These are phyloP conservation scores for Cephus nigrinus DNA, from an alignment of 2,888 invertebrate genomes.

Conservation along the genomic window DNA sequence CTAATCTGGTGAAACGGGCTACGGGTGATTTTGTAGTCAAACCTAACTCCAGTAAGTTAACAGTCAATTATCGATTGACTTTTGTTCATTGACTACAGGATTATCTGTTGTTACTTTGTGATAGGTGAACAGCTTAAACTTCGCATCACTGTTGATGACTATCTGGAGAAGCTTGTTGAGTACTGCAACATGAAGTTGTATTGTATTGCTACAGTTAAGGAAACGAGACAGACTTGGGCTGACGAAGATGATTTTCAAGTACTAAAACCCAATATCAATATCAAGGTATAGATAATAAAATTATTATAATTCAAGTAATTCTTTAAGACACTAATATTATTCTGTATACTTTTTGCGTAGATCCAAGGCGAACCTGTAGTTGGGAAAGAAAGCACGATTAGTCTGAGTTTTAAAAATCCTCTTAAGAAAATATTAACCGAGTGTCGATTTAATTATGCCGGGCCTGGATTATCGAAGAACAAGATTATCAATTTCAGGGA, in stretches of 20 bases:
- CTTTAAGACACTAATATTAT: neutral
- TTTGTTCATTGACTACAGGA: neutral
- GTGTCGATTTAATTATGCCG: conserved; percentile 78
- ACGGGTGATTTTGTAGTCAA: conserved; percentile 75
- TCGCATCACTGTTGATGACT: conserved; percentile 75
- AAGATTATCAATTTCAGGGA: conserved; percentile 71
- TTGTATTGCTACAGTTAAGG: conserved; percentile 81
- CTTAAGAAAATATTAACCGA: conserved; percentile 73
- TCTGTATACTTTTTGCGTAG: conserved; percentile 57
- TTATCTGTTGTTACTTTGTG: conserved; percentile 1
- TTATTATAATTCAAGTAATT: neutral
- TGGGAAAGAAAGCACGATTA: conserved; percentile 69
- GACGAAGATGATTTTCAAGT: conserved; percentile 87
- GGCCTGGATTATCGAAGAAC: conserved; percentile 74
- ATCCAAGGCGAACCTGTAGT: conserved; percentile 73
- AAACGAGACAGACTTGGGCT: conserved; percentile 86
- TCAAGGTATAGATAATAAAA: conserved; percentile 70
- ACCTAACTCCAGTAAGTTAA: conserved; percentile 72
- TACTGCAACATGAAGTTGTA: conserved; percentile 84
- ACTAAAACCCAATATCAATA: conserved; percentile 76
- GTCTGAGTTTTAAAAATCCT: conserved; percentile 78
- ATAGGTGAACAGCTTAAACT: conserved; percentile 71
- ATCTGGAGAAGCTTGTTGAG: conserved; percentile 82
- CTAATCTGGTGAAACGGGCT: conserved; percentile 76
- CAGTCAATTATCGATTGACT: neutral